These are phyloP conservation scores for Aphaenogaster floridana DNA, from an alignment of 1,140 invertebrate species.

Conservation along the genomic window DNA sequence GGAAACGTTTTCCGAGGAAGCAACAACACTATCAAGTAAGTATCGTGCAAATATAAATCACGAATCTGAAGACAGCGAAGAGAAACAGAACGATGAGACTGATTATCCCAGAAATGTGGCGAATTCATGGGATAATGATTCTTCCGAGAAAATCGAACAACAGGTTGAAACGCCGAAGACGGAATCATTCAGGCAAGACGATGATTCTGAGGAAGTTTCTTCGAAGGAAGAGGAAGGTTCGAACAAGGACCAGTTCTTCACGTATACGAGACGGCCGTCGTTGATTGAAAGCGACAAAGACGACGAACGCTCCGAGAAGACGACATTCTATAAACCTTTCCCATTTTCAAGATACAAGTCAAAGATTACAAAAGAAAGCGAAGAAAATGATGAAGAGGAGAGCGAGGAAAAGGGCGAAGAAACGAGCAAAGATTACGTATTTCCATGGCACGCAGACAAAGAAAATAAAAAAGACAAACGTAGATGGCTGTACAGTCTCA, in stretches of 20 bases:
- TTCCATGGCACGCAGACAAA: conserved; percentile 79
- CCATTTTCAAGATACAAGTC: conserved; percentile 63
- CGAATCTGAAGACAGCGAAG: neutral
- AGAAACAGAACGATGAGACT: conserved; percentile 21
- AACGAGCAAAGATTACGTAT: conserved; percentile 76
- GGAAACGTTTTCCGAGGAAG: conserved; percentile 66
- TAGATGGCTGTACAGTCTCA: neutral
- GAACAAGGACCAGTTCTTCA: conserved; percentile 61
- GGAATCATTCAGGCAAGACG: conserved; percentile 52
- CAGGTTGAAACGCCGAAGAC: conserved; percentile 57
- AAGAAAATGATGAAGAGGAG: conserved; percentile 67
- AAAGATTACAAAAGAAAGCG: conserved; percentile 47
- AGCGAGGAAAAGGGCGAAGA: conserved; percentile 57
- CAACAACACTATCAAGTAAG: neutral
- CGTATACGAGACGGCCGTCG: conserved; percentile 76
- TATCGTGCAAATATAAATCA: neutral
- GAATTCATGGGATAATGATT: conserved; percentile 29
- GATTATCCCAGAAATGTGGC: conserved; percentile 11
- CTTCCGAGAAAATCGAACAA: conserved; percentile 40
- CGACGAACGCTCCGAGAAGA: conserved; percentile 80
- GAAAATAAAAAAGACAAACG: conserved; percentile 58
- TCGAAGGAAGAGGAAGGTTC: conserved; percentile 58
- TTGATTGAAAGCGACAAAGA: conserved; percentile 82
- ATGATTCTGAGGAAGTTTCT: conserved; percentile 20
- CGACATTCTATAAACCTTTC: conserved; percentile 83